Evolutionary conservation across 2,888 invertebrate genomes (phyloP), one percentile per base, ranked within the genome.

Genomic region (Serripes groenlandicus): DNA sequence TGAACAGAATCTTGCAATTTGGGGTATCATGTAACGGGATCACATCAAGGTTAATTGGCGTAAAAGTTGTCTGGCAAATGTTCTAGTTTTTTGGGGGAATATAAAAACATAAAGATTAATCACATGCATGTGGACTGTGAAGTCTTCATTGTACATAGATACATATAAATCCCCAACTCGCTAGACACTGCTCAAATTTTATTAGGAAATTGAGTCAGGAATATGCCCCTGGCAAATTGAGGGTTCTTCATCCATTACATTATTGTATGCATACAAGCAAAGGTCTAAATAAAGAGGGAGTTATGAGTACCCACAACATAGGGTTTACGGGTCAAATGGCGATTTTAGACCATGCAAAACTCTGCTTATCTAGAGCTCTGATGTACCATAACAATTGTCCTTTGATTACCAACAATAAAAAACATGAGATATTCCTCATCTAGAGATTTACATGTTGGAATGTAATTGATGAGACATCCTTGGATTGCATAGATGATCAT

Each of bases 181-280:
- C 42, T 42, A 42, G 42, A 58, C 58, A 26, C 15, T 58, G 23
- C 23, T 58, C 58, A 58, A 58, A 58, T 5, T 58, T 58, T 58
- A 9, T 42, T 18, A 42, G 42, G 9, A 18, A 42, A 9, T 42
- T 42, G 42, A 11, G 11, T 11, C 42, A 42, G 11, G 18, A 42
- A 42, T 11, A 42, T 42, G 42, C 9, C 42, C 42, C 42, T 42
- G 42, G 9, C 9, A 42, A 42, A 18, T 42, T 42, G 42, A 18
- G 42, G 42, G 18, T 18, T 11, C 18, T 42, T 42, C 18, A 11
- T 9, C 9, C 18, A 18, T 42, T 42, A 9, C 42, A 9, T 42
- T 42, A 42, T 18, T 42, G 42, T 42, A 11, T 42, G 42, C 18
- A 42, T 42, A 11, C 18, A 42, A 11, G 11, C 9, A 11, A 42